Conservation (phyloP, 2,113 vertebrate species). For the Turdus rufiventris region DNA sequence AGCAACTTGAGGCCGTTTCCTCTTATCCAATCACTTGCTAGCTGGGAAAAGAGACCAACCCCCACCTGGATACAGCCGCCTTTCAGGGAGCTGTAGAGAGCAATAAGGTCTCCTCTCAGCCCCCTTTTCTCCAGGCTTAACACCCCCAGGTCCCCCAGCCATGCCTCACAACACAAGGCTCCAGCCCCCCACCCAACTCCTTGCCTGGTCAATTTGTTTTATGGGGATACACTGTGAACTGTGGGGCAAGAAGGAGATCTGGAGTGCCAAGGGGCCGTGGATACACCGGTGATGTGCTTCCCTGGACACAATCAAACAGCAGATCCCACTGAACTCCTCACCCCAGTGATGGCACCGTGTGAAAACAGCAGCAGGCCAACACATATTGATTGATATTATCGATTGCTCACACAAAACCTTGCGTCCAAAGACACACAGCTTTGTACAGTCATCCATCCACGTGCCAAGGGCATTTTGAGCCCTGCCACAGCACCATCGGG, state of each 20-base stretch:
- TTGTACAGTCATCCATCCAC: neutral
- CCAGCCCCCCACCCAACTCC: no score
- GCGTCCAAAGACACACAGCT: neutral
- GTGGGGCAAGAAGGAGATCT: accelerated
- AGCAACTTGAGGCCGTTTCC: neutral
- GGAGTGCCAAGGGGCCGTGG: neutral
- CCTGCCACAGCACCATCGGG: accelerated
- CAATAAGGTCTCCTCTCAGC: neutral
- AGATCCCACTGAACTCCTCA: neutral
- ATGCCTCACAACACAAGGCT: no score
- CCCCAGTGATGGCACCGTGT: neutral
- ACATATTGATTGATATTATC: accelerated
- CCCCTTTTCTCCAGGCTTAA: neutral
- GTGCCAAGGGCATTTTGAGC: neutral
- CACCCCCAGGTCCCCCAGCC: neutral
- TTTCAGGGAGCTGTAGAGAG: neutral
- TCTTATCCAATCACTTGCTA: neutral
- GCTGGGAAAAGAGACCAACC: neutral
- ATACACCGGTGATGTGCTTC: accelerated
- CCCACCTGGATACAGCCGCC: no score
- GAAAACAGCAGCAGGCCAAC: neutral
- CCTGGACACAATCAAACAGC: accelerated
- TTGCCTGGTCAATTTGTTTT: neutral
- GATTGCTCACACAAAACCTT: neutral
- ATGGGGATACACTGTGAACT: neutral